Base-by-base conservation (phyloP, 2,888 invertebrate species). In the Cryptocephalus moraei region DNA sequence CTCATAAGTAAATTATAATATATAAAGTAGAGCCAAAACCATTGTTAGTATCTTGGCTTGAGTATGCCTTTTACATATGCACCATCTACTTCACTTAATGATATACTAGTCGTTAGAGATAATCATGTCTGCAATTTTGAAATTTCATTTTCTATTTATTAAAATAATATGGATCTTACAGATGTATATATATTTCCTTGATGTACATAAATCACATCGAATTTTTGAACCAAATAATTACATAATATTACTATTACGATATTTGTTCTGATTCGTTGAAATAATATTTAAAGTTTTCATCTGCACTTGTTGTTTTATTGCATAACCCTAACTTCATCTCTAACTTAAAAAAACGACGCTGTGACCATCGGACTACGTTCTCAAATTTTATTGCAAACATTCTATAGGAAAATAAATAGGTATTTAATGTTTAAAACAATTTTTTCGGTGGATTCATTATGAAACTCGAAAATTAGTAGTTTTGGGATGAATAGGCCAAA, bases 251-350 rank as follows among this genome's bases (percentile, higher is more conserved):
- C 36, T 36, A 36, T 36, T 36, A 36, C 36, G 33, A 50, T 52
- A 49, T 56, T 53, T 57, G 54, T 56, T 56, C 53, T 49, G 50
- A 55, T 56, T 54, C 57, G 53, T 57, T 56, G 51, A 48, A 44
- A 48, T 46, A 54, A 55, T 51, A 56, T 54, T 57, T 54, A 57
- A 56, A 52, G 51, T 57, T 57, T 57, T 56, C 55, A 57, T 57
- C 57, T 55, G 56, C 55, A 55, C 6, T 22, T 22, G 22, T 22
- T 6, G 22, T 22, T 22, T 22, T 6, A 22, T 22, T 22, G 22
- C 22, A 4, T 2, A 22, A 22, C 22, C 22, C 6, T 22, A 22
- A 22, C 22, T 22, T 6, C 22, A 2, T 22, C 6, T 4, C 22
- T 22, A 22, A 4, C 22, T 22, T 22, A 22, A 22, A 22, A 22